Evolutionary conservation across 2,888 invertebrate species (phyloP).

Genomic region (Zootermopsis nevadensis): DNA sequence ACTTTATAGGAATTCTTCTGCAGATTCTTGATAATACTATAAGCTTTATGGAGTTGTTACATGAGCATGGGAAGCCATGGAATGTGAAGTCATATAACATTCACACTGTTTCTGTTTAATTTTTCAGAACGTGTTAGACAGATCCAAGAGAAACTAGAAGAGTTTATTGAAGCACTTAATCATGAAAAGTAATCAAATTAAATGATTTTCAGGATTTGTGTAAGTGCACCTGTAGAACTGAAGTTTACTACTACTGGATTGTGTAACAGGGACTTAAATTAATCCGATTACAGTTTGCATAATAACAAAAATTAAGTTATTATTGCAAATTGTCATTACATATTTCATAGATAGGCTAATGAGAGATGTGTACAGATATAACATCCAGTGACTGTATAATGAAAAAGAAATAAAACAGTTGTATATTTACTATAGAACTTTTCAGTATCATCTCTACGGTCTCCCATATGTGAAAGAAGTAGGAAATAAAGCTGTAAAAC

Average conservation of each 20-base stretch:
- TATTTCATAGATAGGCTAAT: background rate
- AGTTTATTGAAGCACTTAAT: slow-evolving; percentile 96
- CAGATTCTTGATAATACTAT: background rate
- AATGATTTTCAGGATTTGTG: background rate
- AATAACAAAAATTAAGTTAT: background rate
- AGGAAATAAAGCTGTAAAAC: background rate
- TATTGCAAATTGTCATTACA: background rate
- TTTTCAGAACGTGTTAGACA: slow-evolving; percentile 91
- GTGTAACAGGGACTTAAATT: background rate
- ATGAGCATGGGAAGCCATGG: background rate
- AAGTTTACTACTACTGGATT: background rate
- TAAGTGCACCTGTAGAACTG: background rate
- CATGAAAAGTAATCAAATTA: slow-evolving; percentile 83
- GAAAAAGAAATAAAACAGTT: background rate
- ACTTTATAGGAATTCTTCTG: background rate
- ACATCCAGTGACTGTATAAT: background rate
- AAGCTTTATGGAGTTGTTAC: too few relatives aligned
- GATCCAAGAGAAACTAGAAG: slow-evolving; percentile 98
- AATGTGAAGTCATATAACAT: background rate
- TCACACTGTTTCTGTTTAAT: slow-evolving; percentile 54
- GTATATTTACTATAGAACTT: background rate
- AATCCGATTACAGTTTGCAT: background rate
- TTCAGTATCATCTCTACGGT: background rate
- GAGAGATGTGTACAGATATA: background rate
- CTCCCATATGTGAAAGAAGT: background rate